A percentile compares a stretch with the other conserved stretches of the same genome.
These are phyloP conservation scores for Lepidurus arcticus DNA, from an alignment of 1,140 invertebrate species.

Conservation along the genomic window DNA sequence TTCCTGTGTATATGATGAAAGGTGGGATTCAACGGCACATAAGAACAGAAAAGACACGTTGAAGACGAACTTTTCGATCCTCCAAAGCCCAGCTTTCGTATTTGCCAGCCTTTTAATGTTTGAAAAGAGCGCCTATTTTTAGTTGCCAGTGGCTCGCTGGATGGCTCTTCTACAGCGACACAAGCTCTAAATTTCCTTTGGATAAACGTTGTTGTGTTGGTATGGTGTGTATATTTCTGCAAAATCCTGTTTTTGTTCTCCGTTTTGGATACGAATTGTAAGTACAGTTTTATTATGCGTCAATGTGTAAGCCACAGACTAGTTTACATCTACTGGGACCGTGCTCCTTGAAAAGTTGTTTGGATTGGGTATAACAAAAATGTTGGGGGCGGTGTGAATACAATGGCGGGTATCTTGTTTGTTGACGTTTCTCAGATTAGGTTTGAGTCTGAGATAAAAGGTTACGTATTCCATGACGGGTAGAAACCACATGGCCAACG, in stretches of 20 bases:
- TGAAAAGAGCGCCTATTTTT: too few relatives aligned
- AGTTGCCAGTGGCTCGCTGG: too few relatives aligned
- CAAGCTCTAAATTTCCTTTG: too few relatives aligned
- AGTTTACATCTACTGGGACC: too few relatives aligned
- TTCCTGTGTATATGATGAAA: background rate
- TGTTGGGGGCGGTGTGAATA: conserved; percentile 3
- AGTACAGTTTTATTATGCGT: too few relatives aligned
- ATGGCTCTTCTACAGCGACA: too few relatives aligned
- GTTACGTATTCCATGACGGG: conserved; percentile 17
- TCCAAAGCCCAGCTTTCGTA: background rate
- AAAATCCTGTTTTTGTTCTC: too few relatives aligned
- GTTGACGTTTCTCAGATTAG: background rate
- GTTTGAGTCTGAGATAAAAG: conserved; percentile 9
- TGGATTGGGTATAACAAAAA: background rate
- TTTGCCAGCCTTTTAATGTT: too few relatives aligned
- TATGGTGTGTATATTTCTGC: too few relatives aligned
- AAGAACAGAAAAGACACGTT: background rate
- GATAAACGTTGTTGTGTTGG: too few relatives aligned
- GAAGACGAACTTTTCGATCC: background rate
- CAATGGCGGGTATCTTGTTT: conserved; percentile 9
- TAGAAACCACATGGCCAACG: conserved; percentile 16
- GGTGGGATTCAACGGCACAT: background rate
- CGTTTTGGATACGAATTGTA: too few relatives aligned
- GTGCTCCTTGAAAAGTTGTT: background rate
- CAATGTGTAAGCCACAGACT: too few relatives aligned